phyloP scores from a whole-genome alignment of 1,140 invertebrate species.

The Pseudobourletiella spinata region DNA sequence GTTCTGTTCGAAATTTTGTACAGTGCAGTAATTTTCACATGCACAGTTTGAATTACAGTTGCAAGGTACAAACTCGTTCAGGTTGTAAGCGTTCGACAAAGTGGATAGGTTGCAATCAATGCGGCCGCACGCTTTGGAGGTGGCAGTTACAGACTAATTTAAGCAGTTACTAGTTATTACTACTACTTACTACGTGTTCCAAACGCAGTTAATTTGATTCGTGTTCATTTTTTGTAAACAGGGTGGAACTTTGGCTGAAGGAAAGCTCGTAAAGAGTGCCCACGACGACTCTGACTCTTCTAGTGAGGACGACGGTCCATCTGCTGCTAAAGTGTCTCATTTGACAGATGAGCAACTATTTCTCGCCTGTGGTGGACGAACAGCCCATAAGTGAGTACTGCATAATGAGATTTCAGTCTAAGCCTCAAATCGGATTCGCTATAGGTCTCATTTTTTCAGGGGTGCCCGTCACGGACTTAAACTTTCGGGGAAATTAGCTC shows the following conservation, averaged over 20 bases:
- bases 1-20: too few species aligned
- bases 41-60: neutral
- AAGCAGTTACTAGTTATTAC: too few species aligned
- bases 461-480: conserved; percentile 33
- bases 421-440: neutral
- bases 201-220: too few species aligned
- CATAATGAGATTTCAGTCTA: neutral
- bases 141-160: too few species aligned
- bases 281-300: neutral
- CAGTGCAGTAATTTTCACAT: too few species aligned
- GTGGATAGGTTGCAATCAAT: too few species aligned
- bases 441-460: conserved; percentile 14
- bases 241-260: conserved; percentile 29
- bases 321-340: neutral
- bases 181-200: too few species aligned
- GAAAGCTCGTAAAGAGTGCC: conserved; percentile 13
- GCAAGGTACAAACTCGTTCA: conserved; percentile 4
- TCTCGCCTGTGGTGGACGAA: conserved; percentile 32
- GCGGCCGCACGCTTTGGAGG: too few species aligned
- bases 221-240: conserved; percentile 6
- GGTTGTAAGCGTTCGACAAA: too few species aligned
- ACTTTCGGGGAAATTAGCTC: conserved; percentile 31
- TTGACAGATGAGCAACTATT: conserved; percentile 31
- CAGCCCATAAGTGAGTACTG: conserved; percentile 33
- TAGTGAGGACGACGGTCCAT: neutral